Percentiles rank a stretch among this genome's conserved stretches.
Evolutionary conservation across 2,113 vertebrate species (phyloP).

Genomic region (Podarcis raffonei): DNA sequence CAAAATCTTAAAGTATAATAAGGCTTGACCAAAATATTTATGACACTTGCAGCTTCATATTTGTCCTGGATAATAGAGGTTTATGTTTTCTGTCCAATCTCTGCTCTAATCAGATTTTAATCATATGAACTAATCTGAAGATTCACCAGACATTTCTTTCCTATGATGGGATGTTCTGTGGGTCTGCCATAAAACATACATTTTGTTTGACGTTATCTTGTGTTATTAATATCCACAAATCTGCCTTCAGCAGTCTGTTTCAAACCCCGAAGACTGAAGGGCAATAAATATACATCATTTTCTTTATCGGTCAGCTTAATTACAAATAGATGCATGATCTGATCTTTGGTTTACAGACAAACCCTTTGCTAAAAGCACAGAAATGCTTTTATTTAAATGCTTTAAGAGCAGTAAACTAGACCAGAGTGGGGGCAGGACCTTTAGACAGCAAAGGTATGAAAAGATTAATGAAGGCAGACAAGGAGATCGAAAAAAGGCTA

Average conservation of each 20-base stretch:
- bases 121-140: neutral
- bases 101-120: neutral
- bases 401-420: neutral
- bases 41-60: neutral
- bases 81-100: neutral
- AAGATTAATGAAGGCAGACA: neutral
- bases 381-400: neutral
- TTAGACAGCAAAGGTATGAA: neutral
- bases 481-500: too few species aligned
- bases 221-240: neutral
- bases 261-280: neutral
- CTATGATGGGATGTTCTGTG: neutral
- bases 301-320: neutral
- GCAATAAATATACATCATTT: neutral
- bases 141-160: neutral
- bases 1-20: neutral
- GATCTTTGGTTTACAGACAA: neutral
- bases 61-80: neutral
- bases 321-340: neutral
- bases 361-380: neutral
- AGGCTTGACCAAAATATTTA: neutral
- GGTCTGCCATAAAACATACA: neutral
- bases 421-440: neutral
- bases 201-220: conserved; percentile 1
- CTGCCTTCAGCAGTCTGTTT: neutral